A percentile compares a stretch with the other conserved stretches of the same genome.
phyloP scores from a whole-genome alignment of 2,113 vertebrate genomes.

The Bujurquina vittata region DNA sequence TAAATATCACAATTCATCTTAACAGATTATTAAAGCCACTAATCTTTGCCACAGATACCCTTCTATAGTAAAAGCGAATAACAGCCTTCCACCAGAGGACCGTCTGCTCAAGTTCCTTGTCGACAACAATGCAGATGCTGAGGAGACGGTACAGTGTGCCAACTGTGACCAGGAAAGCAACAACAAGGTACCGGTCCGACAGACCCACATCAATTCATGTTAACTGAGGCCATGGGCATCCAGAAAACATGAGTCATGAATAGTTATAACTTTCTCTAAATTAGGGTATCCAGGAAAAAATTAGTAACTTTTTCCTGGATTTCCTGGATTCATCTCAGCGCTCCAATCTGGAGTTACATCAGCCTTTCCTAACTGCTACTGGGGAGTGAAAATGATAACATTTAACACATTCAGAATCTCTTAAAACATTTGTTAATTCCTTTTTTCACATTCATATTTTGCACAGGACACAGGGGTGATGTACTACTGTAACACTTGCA shows the following conservation, averaged over 20 bases:
- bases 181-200: slow-evolving; percentile 78
- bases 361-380: neutral
- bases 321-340: no score
- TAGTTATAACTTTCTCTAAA: no score
- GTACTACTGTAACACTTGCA: slow-evolving; percentile 94
- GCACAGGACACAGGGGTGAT: slow-evolving; percentile 86
- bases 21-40: neutral
- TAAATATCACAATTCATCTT: neutral
- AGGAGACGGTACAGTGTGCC: slow-evolving; percentile 87
- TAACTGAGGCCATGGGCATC: neutral
- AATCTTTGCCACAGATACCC: slow-evolving; percentile 79
- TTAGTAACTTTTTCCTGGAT: no score
- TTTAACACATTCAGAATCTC: neutral
- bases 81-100: slow-evolving; percentile 87
- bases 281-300: no score
- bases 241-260: neutral
- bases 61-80: slow-evolving; percentile 87
- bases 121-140: slow-evolving; percentile 85
- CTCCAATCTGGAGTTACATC: neutral
- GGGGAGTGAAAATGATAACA: neutral
- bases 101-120: slow-evolving; percentile 92
- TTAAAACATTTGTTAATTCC: neutral
- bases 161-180: slow-evolving; percentile 90
- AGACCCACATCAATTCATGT: neutral
- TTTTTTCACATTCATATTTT: neutral